Conservation (phyloP, 2,113 vertebrate genomes). For the Otocyon megalotis region DNA sequence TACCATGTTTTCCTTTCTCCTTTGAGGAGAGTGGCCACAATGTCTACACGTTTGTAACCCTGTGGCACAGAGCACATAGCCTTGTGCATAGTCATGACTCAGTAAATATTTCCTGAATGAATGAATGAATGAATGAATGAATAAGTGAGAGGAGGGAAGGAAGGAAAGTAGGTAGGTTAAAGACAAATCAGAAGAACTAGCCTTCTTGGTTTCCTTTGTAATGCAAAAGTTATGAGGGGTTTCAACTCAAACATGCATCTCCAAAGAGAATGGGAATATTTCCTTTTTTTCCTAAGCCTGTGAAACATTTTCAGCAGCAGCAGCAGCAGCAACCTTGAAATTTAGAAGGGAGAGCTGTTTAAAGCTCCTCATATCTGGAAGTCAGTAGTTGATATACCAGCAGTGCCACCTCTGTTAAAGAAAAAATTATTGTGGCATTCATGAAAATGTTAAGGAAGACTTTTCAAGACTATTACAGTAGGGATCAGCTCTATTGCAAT, state of each 20-base stretch:
- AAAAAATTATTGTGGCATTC: background rate
- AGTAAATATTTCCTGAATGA: slow-evolving; percentile 1
- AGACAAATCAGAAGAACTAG: background rate
- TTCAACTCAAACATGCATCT: background rate
- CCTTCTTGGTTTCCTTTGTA: background rate
- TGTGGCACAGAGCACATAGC: background rate
- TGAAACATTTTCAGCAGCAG: background rate
- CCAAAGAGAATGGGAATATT: background rate
- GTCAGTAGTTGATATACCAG: background rate
- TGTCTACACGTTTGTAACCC: background rate
- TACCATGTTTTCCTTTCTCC: background rate
- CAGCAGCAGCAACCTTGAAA: background rate
- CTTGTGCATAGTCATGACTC: background rate
- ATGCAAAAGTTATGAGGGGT: background rate
- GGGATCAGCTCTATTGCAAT: background rate
- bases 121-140: background rate
- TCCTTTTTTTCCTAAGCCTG: background rate
- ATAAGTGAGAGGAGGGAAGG: background rate
- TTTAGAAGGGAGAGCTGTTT: background rate
- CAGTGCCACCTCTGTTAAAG: background rate
- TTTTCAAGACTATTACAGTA: background rate
- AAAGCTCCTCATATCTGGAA: background rate
- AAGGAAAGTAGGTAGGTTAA: background rate
- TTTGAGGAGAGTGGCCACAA: background rate
- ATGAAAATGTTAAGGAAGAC: background rate